Base-by-base conservation (phyloP, 2,113 vertebrate genomes). In the Corapipo altera region DNA sequence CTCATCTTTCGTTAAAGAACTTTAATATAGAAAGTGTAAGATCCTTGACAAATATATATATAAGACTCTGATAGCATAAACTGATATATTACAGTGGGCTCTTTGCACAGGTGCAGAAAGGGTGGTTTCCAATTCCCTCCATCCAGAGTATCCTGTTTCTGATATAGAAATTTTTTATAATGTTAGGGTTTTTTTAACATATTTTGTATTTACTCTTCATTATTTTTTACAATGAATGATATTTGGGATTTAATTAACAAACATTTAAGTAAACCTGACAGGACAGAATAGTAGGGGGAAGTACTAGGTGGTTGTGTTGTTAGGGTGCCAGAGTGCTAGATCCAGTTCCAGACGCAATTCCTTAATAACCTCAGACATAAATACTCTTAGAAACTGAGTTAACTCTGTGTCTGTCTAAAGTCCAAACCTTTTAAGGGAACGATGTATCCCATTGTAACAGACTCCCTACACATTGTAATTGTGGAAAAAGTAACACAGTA, bases 61-160 rank as follows among this genome's bases (percentile, higher is more conserved):
- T 11, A 69, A 30, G 5, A 67, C 20, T 49, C 6, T 17, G 8
- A 13, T 32, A 76, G 15, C 24, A 64, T 15, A 41, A 91, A 49
- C 12, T 16, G 15, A 11, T 48, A 3, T 3, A n/a, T 75, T 55
- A 33, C 0, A 3, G 19, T 10, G 8, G 27, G 6, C 3, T 85
- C 15, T 85, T 66, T 35, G 20, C 28, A 43, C 4, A 44, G 11
- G 12, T 57, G 28, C 37, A 88, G 39, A 70, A 80, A 66, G 26
- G 1, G 4, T 8, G 4, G 3, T 39, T 55, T 92, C 23, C 7
- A 30, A 22, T 71, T 91, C 23, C 10, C 23, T 85, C 26, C 13
- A 51, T 26, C 43, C 20, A 64, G 26, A 39, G 18, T 6, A 80
- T 32, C 8, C 41, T 13, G 2, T 12, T 28, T 93, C 51, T 55